These are phyloP conservation scores for Conops quadrifasciatus DNA, from an alignment of 2,888 invertebrate genomes.

Conservation along the genomic window DNA sequence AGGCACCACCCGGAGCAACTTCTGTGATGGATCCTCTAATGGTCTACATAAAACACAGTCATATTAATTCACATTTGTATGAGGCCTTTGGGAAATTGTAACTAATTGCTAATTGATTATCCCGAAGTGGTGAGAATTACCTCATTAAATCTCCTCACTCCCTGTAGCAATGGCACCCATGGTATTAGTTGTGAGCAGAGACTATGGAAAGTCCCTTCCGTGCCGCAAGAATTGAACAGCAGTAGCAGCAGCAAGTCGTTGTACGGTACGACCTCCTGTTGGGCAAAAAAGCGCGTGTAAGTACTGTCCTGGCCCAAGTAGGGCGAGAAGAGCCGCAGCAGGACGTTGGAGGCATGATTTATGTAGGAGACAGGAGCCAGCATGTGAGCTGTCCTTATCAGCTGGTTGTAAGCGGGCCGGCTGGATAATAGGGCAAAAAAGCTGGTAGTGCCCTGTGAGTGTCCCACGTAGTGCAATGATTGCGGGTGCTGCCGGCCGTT, in stretches of 20 bases:
- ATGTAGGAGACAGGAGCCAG: constrained; percentile 63
- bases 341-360: constrained; percentile 66
- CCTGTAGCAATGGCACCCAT: background rate
- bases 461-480: constrained; percentile 57
- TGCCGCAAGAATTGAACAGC: constrained; percentile 65
- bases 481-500: constrained; percentile 49
- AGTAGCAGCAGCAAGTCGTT: constrained; percentile 65
- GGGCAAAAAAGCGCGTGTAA: constrained; percentile 48
- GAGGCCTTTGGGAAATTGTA: too few species aligned
- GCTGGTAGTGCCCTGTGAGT: constrained; percentile 58
- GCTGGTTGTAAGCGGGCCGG: constrained; percentile 54
- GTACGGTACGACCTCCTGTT: constrained; percentile 73
- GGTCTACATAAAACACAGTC: constrained; percentile 2
- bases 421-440: constrained; percentile 53
- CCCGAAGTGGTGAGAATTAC: background rate
- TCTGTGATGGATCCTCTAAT: constrained; percentile 8
- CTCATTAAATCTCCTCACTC: constrained; percentile 2
- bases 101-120: too few species aligned
- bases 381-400: constrained; percentile 57
- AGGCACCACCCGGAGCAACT: constrained; percentile 53
- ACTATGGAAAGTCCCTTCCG: constrained; percentile 11
- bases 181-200: background rate
- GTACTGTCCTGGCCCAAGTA: constrained; percentile 51
- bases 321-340: constrained; percentile 62
- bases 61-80: background rate